phyloP scores from a whole-genome alignment of 1,140 invertebrate genomes.

The Drosophila carrolli region DNA sequence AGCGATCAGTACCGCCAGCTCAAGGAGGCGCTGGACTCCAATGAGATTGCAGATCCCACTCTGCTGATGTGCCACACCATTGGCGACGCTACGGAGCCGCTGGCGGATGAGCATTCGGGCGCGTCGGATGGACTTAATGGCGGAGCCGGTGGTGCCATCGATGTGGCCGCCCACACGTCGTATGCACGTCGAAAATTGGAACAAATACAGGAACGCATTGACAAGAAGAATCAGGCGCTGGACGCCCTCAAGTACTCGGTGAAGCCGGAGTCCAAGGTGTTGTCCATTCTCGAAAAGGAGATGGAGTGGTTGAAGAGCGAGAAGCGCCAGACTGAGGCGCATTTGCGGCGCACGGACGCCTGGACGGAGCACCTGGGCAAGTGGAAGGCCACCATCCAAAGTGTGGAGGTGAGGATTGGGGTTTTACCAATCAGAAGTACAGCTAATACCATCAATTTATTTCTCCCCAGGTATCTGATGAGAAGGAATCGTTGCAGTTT shows the following conservation, averaged over 20 bases:
- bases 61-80: constrained; percentile 61
- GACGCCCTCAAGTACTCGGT: constrained; percentile 90
- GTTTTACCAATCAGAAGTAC: not conserved
- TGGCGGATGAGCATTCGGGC: constrained; percentile 79
- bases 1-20: constrained; percentile 94
- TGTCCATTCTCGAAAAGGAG: constrained; percentile 91
- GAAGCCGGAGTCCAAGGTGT: constrained; percentile 91
- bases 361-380: constrained; percentile 95
- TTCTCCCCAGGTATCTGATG: constrained; percentile 88
- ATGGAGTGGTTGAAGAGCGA: constrained; percentile 92
- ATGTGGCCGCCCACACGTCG: constrained; percentile 92
- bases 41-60: constrained; percentile 86
- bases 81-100: constrained; percentile 38
- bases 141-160: constrained; percentile 84
- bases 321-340: constrained; percentile 91
- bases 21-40: constrained; percentile 89
- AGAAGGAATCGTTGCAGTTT: constrained; percentile 92
- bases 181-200: constrained; percentile 93
- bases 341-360: constrained; percentile 93
- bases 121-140: constrained; percentile 54
- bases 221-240: constrained; percentile 92
- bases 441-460: not conserved
- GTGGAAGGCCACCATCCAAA: constrained; percentile 93
- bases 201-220: constrained; percentile 91
- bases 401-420: constrained; percentile 88